phyloP scores from a whole-genome alignment of 2,888 invertebrate genomes.

The Dynastes maya region DNA sequence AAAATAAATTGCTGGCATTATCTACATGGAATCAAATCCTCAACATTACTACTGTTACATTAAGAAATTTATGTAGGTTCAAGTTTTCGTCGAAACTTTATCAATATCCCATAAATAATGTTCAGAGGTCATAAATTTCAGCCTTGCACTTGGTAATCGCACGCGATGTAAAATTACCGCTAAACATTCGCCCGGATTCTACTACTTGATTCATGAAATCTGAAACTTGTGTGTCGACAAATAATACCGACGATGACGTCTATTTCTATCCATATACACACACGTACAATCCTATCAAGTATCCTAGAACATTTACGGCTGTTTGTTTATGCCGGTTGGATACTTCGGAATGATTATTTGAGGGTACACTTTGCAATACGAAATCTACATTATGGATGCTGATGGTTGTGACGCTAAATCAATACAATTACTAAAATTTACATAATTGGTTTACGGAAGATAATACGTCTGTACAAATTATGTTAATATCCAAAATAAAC shows the following conservation, averaged over 20 bases:
- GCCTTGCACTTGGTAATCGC: slow-evolving; percentile 42
- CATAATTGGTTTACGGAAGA: neutral
- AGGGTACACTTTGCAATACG: slow-evolving; percentile 1
- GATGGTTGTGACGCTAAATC: slow-evolving; percentile 1
- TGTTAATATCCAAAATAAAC: neutral
- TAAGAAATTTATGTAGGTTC: slow-evolving; percentile 46
- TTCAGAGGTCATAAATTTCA: slow-evolving; percentile 44
- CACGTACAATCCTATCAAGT: neutral
- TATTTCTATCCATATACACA: neutral
- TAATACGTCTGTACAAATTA: neutral
- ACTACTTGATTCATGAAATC: slow-evolving; percentile 36
- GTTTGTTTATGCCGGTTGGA: slow-evolving; percentile 10
- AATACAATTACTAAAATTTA: slow-evolving; percentile 7
- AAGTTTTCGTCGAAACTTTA: slow-evolving; percentile 47
- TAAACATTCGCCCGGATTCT: slow-evolving; percentile 30
- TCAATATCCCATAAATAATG: slow-evolving; percentile 40
- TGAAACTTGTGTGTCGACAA: slow-evolving; percentile 14
- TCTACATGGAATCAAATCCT: slow-evolving; percentile 46
- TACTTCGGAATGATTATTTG: slow-evolving; percentile 9
- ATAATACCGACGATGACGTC: slow-evolving; percentile 18
- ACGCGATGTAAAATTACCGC: slow-evolving; percentile 43
- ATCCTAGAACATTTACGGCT: slow-evolving; percentile 9
- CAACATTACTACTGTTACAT: slow-evolving; percentile 44
- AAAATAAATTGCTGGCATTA: slow-evolving; percentile 41
- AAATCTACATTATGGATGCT: slow-evolving; percentile 4